Percentiles rank a stretch among this genome's conserved stretches.
These are phyloP conservation scores for Drepana falcataria DNA, from an alignment of 2,888 invertebrate genomes.

Conservation along the genomic window DNA sequence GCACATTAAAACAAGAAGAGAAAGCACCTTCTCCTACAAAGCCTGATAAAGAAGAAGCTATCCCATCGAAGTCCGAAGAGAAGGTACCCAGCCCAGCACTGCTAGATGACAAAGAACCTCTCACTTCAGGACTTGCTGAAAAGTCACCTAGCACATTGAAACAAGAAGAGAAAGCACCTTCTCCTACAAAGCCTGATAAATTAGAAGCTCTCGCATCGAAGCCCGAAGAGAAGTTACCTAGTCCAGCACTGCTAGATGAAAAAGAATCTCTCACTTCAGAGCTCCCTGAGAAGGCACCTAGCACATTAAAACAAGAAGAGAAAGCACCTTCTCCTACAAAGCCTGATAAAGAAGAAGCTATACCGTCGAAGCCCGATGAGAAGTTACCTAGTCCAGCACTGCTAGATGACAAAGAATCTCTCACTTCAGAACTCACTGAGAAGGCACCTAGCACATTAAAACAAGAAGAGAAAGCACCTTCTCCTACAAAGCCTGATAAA, in stretches of 20 bases:
- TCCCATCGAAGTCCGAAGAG: conserved; percentile 3
- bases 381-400: conserved; percentile 9
- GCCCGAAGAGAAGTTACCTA: conserved; percentile 6
- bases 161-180: no score
- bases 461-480: no score
- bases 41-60: no score
- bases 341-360: no score
- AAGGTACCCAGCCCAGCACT: conserved; percentile 7
- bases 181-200: conserved; percentile 4
- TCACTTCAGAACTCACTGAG: no score
- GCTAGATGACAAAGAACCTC: conserved; percentile 6
- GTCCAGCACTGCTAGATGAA: conserved; percentile 1
- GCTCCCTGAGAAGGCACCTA: conserved; percentile 6
- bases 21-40: no score
- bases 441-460: no score
- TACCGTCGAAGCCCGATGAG: conserved; percentile 6
- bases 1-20: no score
- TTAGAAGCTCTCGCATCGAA: no score
- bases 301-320: conserved; percentile 8
- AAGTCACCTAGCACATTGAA: no score
- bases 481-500: no score
- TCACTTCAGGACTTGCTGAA: conserved; percentile 7
- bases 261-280: conserved; percentile 2
- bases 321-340: no score
- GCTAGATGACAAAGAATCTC: conserved; percentile 4